phyloP scores from a whole-genome alignment of 1,140 invertebrate genomes.

The Vollenhovia emeryi region DNA sequence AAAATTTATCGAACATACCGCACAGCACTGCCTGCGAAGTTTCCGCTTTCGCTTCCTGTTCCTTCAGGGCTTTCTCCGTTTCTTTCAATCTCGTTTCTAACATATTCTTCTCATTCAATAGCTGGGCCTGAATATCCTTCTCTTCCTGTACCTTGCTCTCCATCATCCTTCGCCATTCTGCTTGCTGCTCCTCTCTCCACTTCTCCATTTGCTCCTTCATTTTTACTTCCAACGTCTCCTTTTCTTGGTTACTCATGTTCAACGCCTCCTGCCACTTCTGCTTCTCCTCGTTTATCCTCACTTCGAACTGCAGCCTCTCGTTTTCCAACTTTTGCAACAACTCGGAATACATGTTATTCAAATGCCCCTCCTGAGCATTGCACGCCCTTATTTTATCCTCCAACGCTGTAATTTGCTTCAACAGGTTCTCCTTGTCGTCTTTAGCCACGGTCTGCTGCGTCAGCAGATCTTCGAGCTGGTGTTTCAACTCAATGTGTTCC shows the following conservation, averaged over 20 bases:
- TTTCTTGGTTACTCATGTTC: constrained; percentile 83
- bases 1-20: constrained; percentile 44
- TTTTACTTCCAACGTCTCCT: constrained; percentile 81
- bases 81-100: constrained; percentile 82
- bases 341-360: constrained; percentile 84
- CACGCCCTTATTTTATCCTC: constrained; percentile 84
- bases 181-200: constrained; percentile 80
- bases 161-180: constrained; percentile 79
- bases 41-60: constrained; percentile 80
- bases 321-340: constrained; percentile 83
- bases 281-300: constrained; percentile 83
- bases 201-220: constrained; percentile 84
- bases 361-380: constrained; percentile 82
- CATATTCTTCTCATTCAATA: constrained; percentile 81
- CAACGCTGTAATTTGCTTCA: constrained; percentile 81
- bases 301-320: constrained; percentile 85
- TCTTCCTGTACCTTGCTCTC: constrained; percentile 83
- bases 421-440: constrained; percentile 79
- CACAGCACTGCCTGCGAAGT: constrained; percentile 57
- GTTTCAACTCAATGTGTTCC: constrained; percentile 84
- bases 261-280: constrained; percentile 84
- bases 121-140: constrained; percentile 83
- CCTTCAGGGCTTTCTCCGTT: constrained; percentile 83
- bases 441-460: constrained; percentile 80
- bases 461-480: constrained; percentile 83